phyloP scores from a whole-genome alignment of 1,140 invertebrate species.

The Hypothenemus hampei region DNA sequence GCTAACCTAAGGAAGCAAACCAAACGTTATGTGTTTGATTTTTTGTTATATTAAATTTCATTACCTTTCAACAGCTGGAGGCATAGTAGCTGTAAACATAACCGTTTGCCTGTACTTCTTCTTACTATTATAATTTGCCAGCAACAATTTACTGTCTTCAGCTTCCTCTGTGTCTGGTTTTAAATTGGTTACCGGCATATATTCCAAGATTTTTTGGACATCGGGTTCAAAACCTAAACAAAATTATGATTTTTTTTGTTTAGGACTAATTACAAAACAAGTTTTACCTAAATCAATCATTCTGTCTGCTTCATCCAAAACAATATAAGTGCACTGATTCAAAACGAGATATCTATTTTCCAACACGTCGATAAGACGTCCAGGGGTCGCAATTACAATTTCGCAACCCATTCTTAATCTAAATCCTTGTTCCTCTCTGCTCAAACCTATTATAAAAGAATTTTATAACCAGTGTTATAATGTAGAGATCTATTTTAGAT shows the following conservation, averaged over 20 bases:
- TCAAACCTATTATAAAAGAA: constrained; percentile 51
- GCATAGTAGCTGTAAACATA: constrained; percentile 99
- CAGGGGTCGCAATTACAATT: constrained; percentile 99
- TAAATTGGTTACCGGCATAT: constrained; percentile 97
- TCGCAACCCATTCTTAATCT: constrained; percentile 94
- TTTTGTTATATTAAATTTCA: not conserved
- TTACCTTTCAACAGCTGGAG: constrained; percentile 82
- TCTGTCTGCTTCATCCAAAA: constrained; percentile 92
- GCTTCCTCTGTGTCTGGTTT: constrained; percentile 99
- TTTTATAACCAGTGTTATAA: not conserved
- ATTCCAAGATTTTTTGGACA: constrained; percentile 97
- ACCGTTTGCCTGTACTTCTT: constrained; percentile 99
- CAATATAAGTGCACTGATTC: constrained; percentile 91
- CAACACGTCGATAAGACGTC: constrained; percentile 97
- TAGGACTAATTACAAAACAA: not conserved
- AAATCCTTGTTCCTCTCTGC: constrained; percentile 97
- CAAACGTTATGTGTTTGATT: not conserved
- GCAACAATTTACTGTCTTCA: constrained; percentile 82
- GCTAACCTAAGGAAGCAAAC: constrained; percentile 61
- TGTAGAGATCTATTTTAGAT: not conserved
- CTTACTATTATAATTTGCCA: constrained; percentile 94
- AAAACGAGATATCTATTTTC: constrained; percentile 97
- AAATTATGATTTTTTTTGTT: constrained; percentile 1
- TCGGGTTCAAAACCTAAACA: constrained; percentile 88
- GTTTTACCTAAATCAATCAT: constrained; percentile 90